A percentile compares a stretch with the other conserved stretches of the same genome.
Evolutionary conservation across 2,797 vertebrate species (phyloP).

Genomic region (Craterocephalus amniculus): DNA sequence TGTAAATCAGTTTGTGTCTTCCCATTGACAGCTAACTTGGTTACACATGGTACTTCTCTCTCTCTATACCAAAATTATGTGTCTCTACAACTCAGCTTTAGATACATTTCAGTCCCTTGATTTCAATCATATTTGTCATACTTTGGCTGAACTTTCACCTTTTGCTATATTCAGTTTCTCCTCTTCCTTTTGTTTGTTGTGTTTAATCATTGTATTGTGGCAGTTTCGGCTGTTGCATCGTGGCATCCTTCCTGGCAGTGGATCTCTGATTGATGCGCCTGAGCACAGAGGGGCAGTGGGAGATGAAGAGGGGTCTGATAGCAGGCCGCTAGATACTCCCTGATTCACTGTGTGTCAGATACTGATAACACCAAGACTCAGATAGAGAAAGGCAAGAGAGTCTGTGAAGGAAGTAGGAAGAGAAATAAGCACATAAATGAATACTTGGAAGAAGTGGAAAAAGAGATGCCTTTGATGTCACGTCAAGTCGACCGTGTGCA

Average conservation of each 20-base stretch:
- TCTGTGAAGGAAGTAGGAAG: constrained; percentile 43
- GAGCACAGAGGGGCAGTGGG: constrained; percentile 75
- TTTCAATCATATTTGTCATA: neutral
- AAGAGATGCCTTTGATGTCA: constrained; percentile 58
- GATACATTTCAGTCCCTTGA: neutral
- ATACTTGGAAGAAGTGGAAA: constrained; percentile 36
- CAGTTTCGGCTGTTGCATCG: constrained; percentile 24
- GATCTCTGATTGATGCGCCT: constrained; percentile 81
- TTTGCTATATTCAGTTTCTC: neutral
- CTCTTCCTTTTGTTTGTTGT: constrained; percentile 18
- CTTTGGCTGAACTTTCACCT: neutral
- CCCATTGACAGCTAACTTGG: no score
- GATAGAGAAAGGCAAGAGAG: constrained; percentile 46
- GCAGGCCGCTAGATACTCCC: constrained; percentile 80
- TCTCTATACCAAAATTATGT: neutral
- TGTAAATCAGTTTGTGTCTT: no score
- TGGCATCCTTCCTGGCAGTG: constrained; percentile 58
- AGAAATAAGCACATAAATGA: constrained; percentile 67
- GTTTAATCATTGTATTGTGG: constrained; percentile 6
- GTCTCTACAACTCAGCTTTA: neutral
- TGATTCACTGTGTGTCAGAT: constrained; percentile 86
- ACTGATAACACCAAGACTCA: constrained; percentile 76
- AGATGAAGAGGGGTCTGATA: constrained; percentile 86
- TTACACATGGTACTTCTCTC: no score
- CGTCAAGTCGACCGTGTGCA: constrained; percentile 46